Base-by-base conservation (phyloP, 2,113 vertebrate genomes). In the Gopherus evgoodei region DNA sequence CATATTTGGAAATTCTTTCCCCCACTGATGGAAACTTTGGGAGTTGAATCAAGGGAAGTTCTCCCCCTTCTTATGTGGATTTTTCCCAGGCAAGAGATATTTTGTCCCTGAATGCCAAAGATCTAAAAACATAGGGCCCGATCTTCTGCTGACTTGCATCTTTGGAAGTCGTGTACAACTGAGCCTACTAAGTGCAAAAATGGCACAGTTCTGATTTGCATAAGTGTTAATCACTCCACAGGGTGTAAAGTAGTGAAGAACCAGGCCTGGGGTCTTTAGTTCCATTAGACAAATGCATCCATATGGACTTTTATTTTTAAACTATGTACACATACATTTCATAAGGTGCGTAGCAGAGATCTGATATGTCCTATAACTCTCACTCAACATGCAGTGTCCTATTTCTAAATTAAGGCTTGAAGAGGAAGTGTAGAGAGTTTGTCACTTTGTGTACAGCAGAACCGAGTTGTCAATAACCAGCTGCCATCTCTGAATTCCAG, bases 1-100 rank as follows among this genome's bases (percentile, higher is more conserved):
- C 5, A 11, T 0, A 0, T 5, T 85, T 87, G 2, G 2, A 72
- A 65, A 31, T 89, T 1, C 17, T 90, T 85, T 44, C 19, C 8
- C 21, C 1, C 72, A 5, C 31, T 80, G 2, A 24, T 24, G 38
- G 21, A 42, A 91, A 59, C 52, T 81, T 53, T 31, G 5, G 25
- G n/a, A 57, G 7, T 3, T 12, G 62, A 25, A 31, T 16, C 13
- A 47, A 4, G 8, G 44, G 47, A 27, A 57, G 93, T 62, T 9
- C 1, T 27, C 80, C 87, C 42, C 35, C 4, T 6, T 65, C 7
- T 31, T 52, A 10, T 0, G 2, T 10, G 91, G 25, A 44, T 0
- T 42, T 88, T 79, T 57, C 95, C 89, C 44, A 79, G 0, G 12
- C 2, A 31, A 4, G 13, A 0, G 1, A 38, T 50, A 1, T 44